Evolutionary conservation across 2,797 vertebrate genomes (phyloP), one percentile per base, ranked within the genome.

Genomic region (Xiphophorus birchmanni): DNA sequence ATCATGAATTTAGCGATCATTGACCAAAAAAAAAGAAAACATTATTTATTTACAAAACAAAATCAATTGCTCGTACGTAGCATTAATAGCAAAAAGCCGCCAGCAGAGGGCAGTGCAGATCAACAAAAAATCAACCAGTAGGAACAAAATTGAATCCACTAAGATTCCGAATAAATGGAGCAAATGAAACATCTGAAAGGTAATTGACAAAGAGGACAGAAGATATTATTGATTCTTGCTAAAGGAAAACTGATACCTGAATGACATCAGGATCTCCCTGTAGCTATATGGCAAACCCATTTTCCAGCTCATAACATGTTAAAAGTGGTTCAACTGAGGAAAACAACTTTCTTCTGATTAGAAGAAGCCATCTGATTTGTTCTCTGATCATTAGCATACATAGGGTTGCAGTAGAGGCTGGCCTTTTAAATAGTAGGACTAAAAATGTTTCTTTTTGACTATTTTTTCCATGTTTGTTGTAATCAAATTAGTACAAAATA

Each of bases 61-160:
- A 37, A 54, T 9, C 3, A n/a, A 37, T 35, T 32, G 1, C 18
- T 3, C 32, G 10, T 6, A 4, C 2, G 4, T 5, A n/a, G 17
- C 29, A 50, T 75, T 47, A 52, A 12, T 7, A 65, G 4, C 74
- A 48, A 10, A 5, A 0, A 18, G 0, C 7, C 2, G 18, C 72
- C 85, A 87, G 45, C 77, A 82, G 85, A 50, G 72, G 48, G 80
- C 63, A 2, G 21, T 58, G 75, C n/a, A 73, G 75, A 35, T 21
- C 72, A 65, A 67, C 2, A 42, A 0, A 29, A 82, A n/a, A 15
- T 56, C 9, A 9, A 37, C 18, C 8, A 40, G 50, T 3, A 1
- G 67, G 11, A 23, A 2, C 44, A 15, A 45, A 71, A n/a, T 45
- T n/a, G 10, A n/a, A n/a, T 56, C 23, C 26, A n/a, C 3, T 11